Percentiles rank a stretch among this genome's conserved stretches.
Conservation (phyloP, 2,888 invertebrate species). For the Dicyrtomina minuta region DNA sequence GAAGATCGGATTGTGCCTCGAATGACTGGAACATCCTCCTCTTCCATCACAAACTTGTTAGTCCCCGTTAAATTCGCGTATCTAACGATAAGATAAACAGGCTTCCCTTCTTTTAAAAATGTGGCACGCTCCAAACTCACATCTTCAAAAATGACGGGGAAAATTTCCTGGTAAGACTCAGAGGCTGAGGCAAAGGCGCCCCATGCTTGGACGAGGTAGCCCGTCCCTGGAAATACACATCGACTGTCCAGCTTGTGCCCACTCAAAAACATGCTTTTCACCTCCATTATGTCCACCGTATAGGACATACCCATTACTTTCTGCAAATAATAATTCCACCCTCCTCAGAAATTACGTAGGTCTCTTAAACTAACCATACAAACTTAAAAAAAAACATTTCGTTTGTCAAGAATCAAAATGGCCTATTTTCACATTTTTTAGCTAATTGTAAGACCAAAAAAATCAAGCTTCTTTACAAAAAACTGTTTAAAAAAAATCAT, state of each 20-base stretch:
- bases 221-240: constrained; percentile 86
- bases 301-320: background rate
- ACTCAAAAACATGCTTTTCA: constrained; percentile 66
- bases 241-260: too few species aligned
- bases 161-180: constrained; percentile 70
- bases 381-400: too few species aligned
- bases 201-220: constrained; percentile 78
- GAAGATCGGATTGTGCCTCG: constrained; percentile 67
- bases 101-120: too few species aligned
- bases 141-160: constrained; percentile 83
- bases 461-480: too few species aligned
- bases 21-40: constrained; percentile 78
- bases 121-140: constrained; percentile 89
- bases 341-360: too few species aligned
- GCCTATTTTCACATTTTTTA: too few species aligned
- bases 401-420: too few species aligned
- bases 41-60: too few species aligned
- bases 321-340: too few species aligned
- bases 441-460: too few species aligned
- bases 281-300: constrained; percentile 1
- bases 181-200: constrained; percentile 77
- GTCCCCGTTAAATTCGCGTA: constrained; percentile 81
- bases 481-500: too few species aligned
- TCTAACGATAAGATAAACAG: constrained; percentile 64
- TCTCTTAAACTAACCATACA: too few species aligned